Base-by-base conservation (phyloP, 1,140 invertebrate genomes). In the Stenopsyche tienmushanensis region DNA sequence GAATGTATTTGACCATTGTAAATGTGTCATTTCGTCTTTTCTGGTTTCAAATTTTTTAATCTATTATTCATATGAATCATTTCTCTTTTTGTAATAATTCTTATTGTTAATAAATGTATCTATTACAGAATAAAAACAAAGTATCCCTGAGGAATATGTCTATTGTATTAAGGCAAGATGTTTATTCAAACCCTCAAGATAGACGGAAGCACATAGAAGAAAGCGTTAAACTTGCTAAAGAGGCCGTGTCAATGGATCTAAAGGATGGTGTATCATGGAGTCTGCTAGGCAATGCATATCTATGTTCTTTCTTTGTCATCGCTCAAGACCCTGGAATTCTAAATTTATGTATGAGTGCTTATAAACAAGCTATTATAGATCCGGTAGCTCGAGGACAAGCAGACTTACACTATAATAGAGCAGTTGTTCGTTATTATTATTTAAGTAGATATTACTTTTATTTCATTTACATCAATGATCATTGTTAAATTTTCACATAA, bases 351-450 rank as follows among this genome's bases (percentile, higher is more conserved):
- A 86, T 94, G 80, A 88, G 88, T 72, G 90, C 92, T 1, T 96
- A 94, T 76, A 80, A 77, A 42, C 90, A 93, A 79, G 92, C 92
- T 8, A 88, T 90, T 79, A 83, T 85, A 72, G 91, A 94, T 77
- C 78, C 86, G 17, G 78, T 88, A 7, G 86, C 90, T 1, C 85
- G 78, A 72, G 86, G 84, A 68, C 89, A 90, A 74, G 85, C 91
- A 1, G 90, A 94, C 83, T 81, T 95, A 29, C 90, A 92, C 81
- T 93, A 89, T 73, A 96, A 94, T 76, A 89, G 90, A 83, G 90
- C 86, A 57, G 84, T 91, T 71, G 91, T 94, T 82, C 86, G 84
- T 83, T 72, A 71, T 18, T 25, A 52, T 3, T 64, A 8, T 57
- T 65, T 45, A 59, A n/a, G n/a, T n/a, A n/a, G n/a, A n/a, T 59